Evolutionary conservation across 2,888 invertebrate genomes (phyloP), one percentile per base, ranked within the genome.

Genomic region (Meliscaeva auricollis): DNA sequence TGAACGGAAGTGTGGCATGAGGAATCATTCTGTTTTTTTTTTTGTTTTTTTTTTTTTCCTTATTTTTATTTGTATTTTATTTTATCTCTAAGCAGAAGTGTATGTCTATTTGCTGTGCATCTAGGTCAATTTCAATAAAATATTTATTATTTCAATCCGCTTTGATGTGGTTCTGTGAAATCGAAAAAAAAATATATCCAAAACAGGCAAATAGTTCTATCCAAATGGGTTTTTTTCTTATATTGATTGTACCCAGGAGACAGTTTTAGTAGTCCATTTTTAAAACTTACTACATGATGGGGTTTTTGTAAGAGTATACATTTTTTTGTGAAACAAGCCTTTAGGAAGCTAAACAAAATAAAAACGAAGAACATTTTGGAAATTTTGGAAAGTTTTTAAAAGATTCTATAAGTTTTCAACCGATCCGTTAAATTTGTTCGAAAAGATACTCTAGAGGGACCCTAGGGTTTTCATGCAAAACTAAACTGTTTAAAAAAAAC

Each of bases 101-200:
- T 46, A 32, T 32, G 30, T 46, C 46, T 64, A 46, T 66, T 48
- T 66, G 32, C 26, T 32, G 58, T 60, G 70, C 52, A 72, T 80
- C 38, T 75, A 58, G 75, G 84, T 84, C 69, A 72, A 75, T 60
- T 80, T 80, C 66, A 72, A 84, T 84, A 84, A 84, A 83, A 83
- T 79, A 79, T 80, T 80, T 75, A 80, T 80, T 70, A 60, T 50
- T 66, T 44, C 66, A 70, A 72, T 80, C 70, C 62, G 50, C 70
- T 79, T 79, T 79, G 64, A 69, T 69, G 60, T 62, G 54, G 74
- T 74, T 50, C 35, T 20, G 7, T 56, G 48, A 69, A 50, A 74
- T 60, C 35, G 68, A 41, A 64, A 69, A 52, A 64, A 68, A 58
- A 9, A 54, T 66, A 32, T 11, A 38, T 52, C 35, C 15, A 64